Percentiles rank a stretch among this genome's conserved stretches.
Evolutionary conservation across 2,888 invertebrate genomes (phyloP).

Genomic region (Ryuthela nishihirai): DNA sequence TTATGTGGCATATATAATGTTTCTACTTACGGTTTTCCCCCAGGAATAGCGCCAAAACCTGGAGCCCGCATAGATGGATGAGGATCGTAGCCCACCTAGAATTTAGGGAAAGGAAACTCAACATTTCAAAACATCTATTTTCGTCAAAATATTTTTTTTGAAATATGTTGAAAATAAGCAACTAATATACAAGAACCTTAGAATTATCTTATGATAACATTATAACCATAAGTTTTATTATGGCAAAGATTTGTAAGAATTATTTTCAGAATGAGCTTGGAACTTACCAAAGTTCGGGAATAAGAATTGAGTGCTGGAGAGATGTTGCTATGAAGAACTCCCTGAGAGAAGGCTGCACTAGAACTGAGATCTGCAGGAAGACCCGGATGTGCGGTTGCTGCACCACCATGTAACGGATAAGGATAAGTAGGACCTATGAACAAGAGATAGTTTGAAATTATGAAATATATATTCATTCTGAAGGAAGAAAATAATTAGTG

Average conservation of each 20-base stretch:
- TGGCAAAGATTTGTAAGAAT: neutral
- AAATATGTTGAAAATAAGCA: neutral
- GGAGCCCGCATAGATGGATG: constrained; percentile 60
- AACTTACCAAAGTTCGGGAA: constrained; percentile 54
- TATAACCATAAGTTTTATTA: neutral
- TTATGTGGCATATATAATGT: too few relatives aligned
- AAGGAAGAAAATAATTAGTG: too few relatives aligned
- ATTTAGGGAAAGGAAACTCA: too few relatives aligned
- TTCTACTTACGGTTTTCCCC: constrained; percentile 64
- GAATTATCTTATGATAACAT: neutral
- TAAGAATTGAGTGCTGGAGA: constrained; percentile 63
- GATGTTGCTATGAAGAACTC: constrained; percentile 62
- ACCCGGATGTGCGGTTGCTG: constrained; percentile 36
- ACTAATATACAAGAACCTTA: neutral
- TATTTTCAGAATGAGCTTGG: neutral
- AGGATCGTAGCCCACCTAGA: constrained; percentile 59
- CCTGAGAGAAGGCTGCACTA: constrained; percentile 53
- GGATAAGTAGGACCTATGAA: constrained; percentile 41
- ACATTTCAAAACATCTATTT: constrained; percentile 28
- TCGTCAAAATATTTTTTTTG: neutral
- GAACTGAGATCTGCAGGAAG: constrained; percentile 41
- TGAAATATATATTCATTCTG: too few relatives aligned
- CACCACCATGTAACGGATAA: constrained; percentile 41
- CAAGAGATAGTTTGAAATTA: too few relatives aligned
- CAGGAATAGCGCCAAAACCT: constrained; percentile 54